Evolutionary conservation across 2,888 invertebrate species (phyloP).

Genomic region (Papilio demoleus): DNA sequence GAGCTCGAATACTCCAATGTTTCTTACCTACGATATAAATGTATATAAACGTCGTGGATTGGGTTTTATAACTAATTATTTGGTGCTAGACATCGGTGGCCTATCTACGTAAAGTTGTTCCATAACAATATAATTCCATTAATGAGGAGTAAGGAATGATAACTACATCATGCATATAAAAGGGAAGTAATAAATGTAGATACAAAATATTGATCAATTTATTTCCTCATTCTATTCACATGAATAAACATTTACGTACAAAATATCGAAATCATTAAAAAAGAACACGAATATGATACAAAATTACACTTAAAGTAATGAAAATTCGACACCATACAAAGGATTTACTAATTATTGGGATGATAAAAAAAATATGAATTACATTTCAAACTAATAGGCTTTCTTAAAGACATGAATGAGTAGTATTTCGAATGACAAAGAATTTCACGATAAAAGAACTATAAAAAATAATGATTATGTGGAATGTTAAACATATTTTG

Average conservation of each 20-base stretch:
- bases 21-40: neutral
- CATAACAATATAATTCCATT: neutral
- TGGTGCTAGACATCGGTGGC: neutral
- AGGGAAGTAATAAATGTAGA: slow-evolving; percentile 52
- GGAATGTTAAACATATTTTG: slow-evolving; percentile 67
- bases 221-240: slow-evolving; percentile 71
- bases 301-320: slow-evolving; percentile 70
- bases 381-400: slow-evolving; percentile 4
- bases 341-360: slow-evolving; percentile 36
- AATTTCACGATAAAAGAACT: slow-evolving; percentile 52
- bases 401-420: slow-evolving; percentile 4
- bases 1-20: neutral
- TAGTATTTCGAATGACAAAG: slow-evolving; percentile 20
- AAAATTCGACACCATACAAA: slow-evolving; percentile 47
- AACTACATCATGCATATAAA: slow-evolving; percentile 37
- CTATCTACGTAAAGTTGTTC: neutral
- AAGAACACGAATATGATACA: slow-evolving; percentile 70
- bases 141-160: slow-evolving; percentile 14
- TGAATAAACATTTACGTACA: slow-evolving; percentile 67
- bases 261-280: slow-evolving; percentile 65
- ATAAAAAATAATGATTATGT: slow-evolving; percentile 67
- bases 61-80: neutral
- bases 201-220: slow-evolving; percentile 75
- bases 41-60: neutral
- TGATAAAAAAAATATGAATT: slow-evolving; percentile 3